Evolutionary conservation across 2,888 invertebrate genomes (phyloP), one percentile per base, ranked within the genome.

Genomic region (Drosophila fungiperda): DNA sequence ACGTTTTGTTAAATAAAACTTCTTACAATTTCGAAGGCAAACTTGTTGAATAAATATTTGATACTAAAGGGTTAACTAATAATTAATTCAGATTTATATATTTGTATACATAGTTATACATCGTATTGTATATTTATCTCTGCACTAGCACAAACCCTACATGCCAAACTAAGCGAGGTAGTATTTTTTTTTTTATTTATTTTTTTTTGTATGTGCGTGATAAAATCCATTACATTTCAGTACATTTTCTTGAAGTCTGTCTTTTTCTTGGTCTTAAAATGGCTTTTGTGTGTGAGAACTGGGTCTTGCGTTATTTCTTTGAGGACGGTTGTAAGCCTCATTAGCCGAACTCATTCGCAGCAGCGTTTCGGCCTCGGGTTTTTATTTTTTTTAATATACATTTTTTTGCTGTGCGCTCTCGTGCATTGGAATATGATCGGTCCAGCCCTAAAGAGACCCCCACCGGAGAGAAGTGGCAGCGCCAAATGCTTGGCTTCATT

Each of bases 211-310:
- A 64, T 87, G 87, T 90, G 89, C 87, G 87, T 87, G 90, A 80
- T 90, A 76, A 87, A 90, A 87, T 90, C 85, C 85, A 87, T 87
- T 90, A 87, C 76, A 63, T 86, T 89, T 80, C 71, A 78, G 86
- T 88, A 73, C 82, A 79, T 82, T 59, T 75, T 80, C 82, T 78
- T 64, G 54, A 32, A 55, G 61, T 50, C 59, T 78, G 49, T 63
- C 75, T 53, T 50, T 55, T 68, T 60, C 52, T 49, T 66, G 57
- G 58, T 63, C 61, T 72, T 66, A 59, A 70, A 87, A 87, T 87
- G 68, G 76, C 86, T 87, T 80, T 68, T 68, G 81, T 78, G 90
- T 90, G 87, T 87, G 87, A 89, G 87, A 87, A 87, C 89, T 87
- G 89, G 87, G 87, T 87, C 87, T 90, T 70, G 38, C 67, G 82